Conservation (phyloP, 2,113 vertebrate genomes). For the Ctenodactylus gundi region DNA sequence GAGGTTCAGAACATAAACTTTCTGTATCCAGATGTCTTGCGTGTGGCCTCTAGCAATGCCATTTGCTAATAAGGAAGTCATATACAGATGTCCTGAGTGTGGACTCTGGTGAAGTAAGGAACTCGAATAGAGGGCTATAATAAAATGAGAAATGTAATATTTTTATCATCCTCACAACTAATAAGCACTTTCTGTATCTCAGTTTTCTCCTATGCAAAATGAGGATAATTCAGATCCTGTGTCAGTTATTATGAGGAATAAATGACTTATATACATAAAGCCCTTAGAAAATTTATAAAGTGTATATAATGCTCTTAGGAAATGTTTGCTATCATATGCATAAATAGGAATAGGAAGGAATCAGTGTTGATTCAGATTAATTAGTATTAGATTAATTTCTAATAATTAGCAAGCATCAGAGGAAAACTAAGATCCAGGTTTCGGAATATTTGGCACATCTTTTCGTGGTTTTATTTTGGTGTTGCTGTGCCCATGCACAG, state of each 20-base stretch:
- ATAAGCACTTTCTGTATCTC: not conserved
- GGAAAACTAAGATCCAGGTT: not conserved
- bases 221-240: not conserved
- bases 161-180: slow-evolving; percentile 9
- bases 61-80: not conserved
- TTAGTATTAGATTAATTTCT: not conserved
- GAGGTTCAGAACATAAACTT: not conserved
- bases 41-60: not conserved
- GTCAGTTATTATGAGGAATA: slow-evolving; percentile 32
- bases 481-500: not conserved
- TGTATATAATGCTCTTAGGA: not conserved
- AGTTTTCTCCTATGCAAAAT: not conserved
- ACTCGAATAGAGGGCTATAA: too few species aligned
- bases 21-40: not conserved
- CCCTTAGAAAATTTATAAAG: not conserved
- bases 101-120: too few species aligned
- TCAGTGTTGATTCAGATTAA: not conserved
- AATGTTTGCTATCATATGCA: not conserved
- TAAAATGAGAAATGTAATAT: not conserved
- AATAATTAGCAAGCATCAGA: not conserved
- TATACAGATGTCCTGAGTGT: too few species aligned
- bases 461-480: not conserved
- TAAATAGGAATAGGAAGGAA: not conserved
- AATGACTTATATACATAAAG: not conserved
- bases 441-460: not conserved